Conservation (phyloP, 92 coral and sea anemone species). For the Siderastrea radians region DNA sequence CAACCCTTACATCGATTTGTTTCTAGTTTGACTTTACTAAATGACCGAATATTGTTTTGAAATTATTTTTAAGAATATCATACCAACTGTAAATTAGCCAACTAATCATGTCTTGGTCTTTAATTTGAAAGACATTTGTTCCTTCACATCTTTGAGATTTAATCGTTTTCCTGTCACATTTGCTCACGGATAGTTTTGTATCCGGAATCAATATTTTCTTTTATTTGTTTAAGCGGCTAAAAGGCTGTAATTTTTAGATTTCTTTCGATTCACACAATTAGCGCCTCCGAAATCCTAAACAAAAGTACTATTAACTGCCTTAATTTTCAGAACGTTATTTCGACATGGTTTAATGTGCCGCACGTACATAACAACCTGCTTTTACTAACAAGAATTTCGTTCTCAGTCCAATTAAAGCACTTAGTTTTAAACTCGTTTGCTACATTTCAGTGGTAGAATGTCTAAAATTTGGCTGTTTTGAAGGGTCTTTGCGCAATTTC, state of each 20-base stretch:
- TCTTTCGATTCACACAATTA: conserved; percentile 12
- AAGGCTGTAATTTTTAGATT: conserved; percentile 27
- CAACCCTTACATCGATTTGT: too few relatives aligned
- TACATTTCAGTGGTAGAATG: background rate
- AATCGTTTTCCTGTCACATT: background rate
- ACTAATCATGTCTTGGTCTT: background rate
- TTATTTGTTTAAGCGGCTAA: conserved; percentile 17
- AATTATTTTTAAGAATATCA: too few relatives aligned
- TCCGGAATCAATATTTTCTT: conserved; percentile 30
- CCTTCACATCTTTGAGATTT: background rate
- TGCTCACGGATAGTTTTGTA: background rate
- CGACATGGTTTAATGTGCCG: background rate
- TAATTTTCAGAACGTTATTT: background rate
- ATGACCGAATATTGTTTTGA: too few relatives aligned
- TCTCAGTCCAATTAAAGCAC: background rate
- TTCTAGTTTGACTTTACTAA: too few relatives aligned
- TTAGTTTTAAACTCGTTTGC: background rate
- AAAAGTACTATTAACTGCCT: conserved; percentile 27
- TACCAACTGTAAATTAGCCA: background rate
- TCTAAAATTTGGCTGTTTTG: background rate
- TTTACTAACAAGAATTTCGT: background rate
- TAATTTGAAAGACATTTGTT: background rate
- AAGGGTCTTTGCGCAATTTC: background rate
- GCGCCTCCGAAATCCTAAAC: conserved; percentile 2
- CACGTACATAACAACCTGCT: background rate